These are phyloP conservation scores for Ophiothrix spiculata DNA, from an alignment of 35 echinoderm and acorn worm species.

Conservation along the genomic window DNA sequence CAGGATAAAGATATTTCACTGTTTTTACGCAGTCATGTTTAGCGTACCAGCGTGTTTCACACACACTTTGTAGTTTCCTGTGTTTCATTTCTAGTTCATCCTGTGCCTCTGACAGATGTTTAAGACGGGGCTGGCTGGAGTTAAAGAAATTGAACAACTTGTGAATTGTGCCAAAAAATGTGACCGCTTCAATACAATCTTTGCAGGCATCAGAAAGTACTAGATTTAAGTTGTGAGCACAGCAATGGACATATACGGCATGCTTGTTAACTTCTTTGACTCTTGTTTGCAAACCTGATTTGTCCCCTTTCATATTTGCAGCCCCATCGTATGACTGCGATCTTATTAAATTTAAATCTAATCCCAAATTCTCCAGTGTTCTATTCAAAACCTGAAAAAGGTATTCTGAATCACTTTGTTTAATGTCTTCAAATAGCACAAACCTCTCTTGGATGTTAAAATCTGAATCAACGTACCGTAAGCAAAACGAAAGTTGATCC, in stretches of 20 bases:
- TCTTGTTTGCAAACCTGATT: constrained; percentile 11
- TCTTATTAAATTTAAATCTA: constrained; percentile 1
- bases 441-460: constrained; percentile 17
- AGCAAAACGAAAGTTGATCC: constrained; percentile 22
- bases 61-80: not conserved
- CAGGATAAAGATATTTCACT: not conserved
- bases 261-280: not conserved
- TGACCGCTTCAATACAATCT: not conserved
- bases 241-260: constrained; percentile 22
- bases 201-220: constrained; percentile 32
- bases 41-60: not conserved
- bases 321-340: constrained; percentile 25
- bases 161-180: constrained; percentile 2
- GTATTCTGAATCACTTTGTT: not conserved
- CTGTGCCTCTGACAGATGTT: not conserved
- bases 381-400: not conserved
- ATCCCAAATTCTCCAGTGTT: constrained; percentile 9
- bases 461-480: constrained; percentile 10
- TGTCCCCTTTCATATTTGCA: constrained; percentile 3
- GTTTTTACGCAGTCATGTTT: not conserved
- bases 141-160: not conserved
- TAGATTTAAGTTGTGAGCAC: constrained; percentile 26
- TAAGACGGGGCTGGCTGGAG: not conserved
- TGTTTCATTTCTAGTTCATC: not conserved
- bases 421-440: not conserved